Evolutionary conservation across 2,113 vertebrate species (phyloP), one percentile per base, ranked within the genome.

Genomic region (Triplophysa dalaica): DNA sequence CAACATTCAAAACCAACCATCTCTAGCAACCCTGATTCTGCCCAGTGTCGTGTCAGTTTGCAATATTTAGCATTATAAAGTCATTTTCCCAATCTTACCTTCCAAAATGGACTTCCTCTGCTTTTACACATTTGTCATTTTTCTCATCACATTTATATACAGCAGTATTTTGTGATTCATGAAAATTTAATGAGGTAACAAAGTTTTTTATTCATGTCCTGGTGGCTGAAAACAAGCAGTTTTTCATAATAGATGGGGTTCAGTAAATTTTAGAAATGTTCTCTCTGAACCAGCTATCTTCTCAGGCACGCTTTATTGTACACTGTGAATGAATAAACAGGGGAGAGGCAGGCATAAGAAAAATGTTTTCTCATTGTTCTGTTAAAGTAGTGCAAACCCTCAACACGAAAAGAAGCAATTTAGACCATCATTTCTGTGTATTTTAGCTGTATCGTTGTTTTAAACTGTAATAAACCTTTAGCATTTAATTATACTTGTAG

Each of bases 231-330:
- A 61, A 78, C 72, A 83, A 70, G 73, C 21, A 2, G 9, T 45
- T 58, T 54, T 85, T 75, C 41, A 81, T 81, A 77, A 76, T 83
- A 74, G 48, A 81, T 76, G 68, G 79, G 74, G 19, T 81, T 84
- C 17, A 68, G 54, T 41, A 73, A 83, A 85, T 75, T 41, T 60
- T 33, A 79, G 60, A 61, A 45, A 65, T n/a, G 26, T 75, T 41
- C 14, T 63, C 22, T 22, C 22, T 63, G n/a, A 29, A 75, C 41
- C 43, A 26, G 9, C 21, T 24, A 61, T 70, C 38, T 4, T 21
- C 22, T 52, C 48, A 56, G 38, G 19, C 21, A 33, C 24, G 26
- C 11, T 41, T 66, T 52, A 41, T 11, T 21, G 14, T 43, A 43
- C 21, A 19, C n/a, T 54, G 24, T 60, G 38, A 66, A 61, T 41